These are phyloP conservation scores for Hippocampus zosterae DNA, from an alignment of 2,113 vertebrate species.

Conservation along the genomic window DNA sequence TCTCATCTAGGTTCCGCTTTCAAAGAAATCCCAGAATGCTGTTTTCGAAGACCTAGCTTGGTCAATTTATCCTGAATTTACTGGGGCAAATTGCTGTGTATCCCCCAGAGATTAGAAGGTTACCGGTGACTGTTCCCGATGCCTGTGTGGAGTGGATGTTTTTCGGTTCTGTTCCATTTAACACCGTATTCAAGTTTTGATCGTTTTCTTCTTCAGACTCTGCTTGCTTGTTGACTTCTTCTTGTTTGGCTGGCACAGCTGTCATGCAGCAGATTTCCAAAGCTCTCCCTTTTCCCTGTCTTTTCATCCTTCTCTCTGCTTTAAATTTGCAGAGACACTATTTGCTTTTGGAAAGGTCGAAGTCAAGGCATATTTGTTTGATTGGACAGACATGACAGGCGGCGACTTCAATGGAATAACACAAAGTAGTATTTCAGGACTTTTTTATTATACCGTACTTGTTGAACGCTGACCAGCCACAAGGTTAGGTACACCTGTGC, in stretches of 20 bases:
- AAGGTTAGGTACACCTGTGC: neutral
- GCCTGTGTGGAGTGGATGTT: neutral
- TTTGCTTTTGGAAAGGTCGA: neutral
- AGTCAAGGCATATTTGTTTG: neutral
- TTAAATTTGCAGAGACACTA: neutral
- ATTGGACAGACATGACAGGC: neutral
- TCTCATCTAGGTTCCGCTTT: neutral
- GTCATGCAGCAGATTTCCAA: slow-evolving; percentile 16
- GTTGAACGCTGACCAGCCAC: neutral
- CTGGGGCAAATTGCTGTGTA: neutral
- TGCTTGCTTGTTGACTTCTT: slow-evolving; percentile 7
- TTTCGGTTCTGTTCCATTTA: neutral
- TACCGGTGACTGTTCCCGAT: slow-evolving; percentile 27
- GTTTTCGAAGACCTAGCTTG: slow-evolving; percentile 21
- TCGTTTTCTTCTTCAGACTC: slow-evolving; percentile 2
- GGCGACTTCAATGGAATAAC: neutral
- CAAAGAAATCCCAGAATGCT: slow-evolving; percentile 41
- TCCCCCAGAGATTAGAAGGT: neutral
- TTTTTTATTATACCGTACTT: neutral
- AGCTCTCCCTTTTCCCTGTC: slow-evolving; percentile 29
- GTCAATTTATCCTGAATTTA: slow-evolving; percentile 24
- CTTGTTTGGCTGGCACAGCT: slow-evolving; percentile 13
- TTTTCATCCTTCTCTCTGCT: neutral
- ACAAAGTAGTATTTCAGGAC: neutral
- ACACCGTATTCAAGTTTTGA: slow-evolving; percentile 8